Base-by-base conservation (phyloP, 2,888 invertebrate genomes). In the Adelognathus sp. region DNA sequence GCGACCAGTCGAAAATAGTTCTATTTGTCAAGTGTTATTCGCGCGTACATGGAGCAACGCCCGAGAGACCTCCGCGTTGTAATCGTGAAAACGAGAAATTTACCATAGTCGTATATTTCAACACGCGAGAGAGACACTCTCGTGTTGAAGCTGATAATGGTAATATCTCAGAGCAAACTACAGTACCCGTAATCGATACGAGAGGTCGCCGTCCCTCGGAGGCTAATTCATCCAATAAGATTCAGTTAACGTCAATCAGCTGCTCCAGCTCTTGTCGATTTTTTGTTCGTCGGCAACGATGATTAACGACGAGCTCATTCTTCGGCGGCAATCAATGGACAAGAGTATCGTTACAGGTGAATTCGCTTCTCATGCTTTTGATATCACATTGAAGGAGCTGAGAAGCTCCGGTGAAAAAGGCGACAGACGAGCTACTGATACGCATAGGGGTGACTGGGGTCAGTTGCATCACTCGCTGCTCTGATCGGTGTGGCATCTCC, bases 211-310 rank as follows among this genome's bases (percentile, higher is more conserved):
- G 9, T 9, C 11, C 36, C 9, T 9, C 9, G 36, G 7, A n/a
- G 36, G 1, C 71, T 76, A 82, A 82, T 79, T 79, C 67, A 79
- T 80, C 58, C 54, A 61, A 50, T 52, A 61, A 77, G 79, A 84
- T 82, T 82, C 77, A 85, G 86, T 86, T 83, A 82, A 78, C 69
- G 79, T 60, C 81, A 84, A 84, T 85, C 78, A 81, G 77, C 69
- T 69, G 50, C 31, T 18, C 24, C 58, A 14, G 41, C 18, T 36
- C n/a, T n/a, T n/a, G n/a, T 44, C 50, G 9, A 7, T 31, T 63
- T 39, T 21, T 64, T 29, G 14, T 41, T n/a, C 14, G 5, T 36
- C 24, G 14, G 3, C 16, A 16, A 46, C 16, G n/a, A 31, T 16
- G 29, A 63, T 29, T 46, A 6, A 2, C 44, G 46, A 63, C 18